Percentiles rank a stretch among this genome's conserved stretches.
Evolutionary conservation across 2,888 invertebrate genomes (phyloP).

Genomic region (Fabriciana adippe): DNA sequence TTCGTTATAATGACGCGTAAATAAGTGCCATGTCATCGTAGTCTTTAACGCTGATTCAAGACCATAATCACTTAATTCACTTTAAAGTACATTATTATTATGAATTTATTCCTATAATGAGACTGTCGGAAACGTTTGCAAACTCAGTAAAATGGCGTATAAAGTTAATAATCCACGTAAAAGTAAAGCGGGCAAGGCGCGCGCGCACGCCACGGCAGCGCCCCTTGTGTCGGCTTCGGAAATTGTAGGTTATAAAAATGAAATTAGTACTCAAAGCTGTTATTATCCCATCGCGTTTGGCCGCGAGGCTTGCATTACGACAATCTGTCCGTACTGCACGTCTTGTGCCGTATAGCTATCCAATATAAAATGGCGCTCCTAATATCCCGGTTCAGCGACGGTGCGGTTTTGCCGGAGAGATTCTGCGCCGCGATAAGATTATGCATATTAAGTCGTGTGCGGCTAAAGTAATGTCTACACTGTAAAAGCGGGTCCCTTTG

Average conservation of each 20-base stretch:
- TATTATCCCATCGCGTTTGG: slow-evolving; percentile 83
- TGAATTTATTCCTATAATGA: slow-evolving; percentile 77
- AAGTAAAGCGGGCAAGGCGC: slow-evolving; percentile 69
- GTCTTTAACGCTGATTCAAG: slow-evolving; percentile 71
- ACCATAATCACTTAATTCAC: slow-evolving; percentile 79
- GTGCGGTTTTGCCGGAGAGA: slow-evolving; percentile 74
- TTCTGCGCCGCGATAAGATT: slow-evolving; percentile 80
- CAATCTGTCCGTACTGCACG: slow-evolving; percentile 83
- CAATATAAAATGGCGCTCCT: slow-evolving; percentile 83
- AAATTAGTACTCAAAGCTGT: slow-evolving; percentile 82
- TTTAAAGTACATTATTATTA: slow-evolving; percentile 75
- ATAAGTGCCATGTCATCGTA: slow-evolving; percentile 73
- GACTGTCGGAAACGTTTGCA: slow-evolving; percentile 76
- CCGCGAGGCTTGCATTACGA: slow-evolving; percentile 82
- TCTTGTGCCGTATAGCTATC: slow-evolving; percentile 81
- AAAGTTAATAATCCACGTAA: slow-evolving; percentile 81
- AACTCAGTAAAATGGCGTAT: slow-evolving; percentile 81
- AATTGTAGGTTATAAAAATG: slow-evolving; percentile 83
- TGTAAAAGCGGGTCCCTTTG: slow-evolving; percentile 60
- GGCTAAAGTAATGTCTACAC: slow-evolving; percentile 79
- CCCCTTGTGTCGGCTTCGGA: slow-evolving; percentile 81
- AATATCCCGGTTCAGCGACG: slow-evolving; percentile 80
- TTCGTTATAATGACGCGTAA: slow-evolving; percentile 61
- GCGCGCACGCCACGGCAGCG: slow-evolving; percentile 80
- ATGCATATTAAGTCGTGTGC: slow-evolving; percentile 81